Conservation (phyloP, 2,888 invertebrate species). For the Ariolimax columbianus region DNA sequence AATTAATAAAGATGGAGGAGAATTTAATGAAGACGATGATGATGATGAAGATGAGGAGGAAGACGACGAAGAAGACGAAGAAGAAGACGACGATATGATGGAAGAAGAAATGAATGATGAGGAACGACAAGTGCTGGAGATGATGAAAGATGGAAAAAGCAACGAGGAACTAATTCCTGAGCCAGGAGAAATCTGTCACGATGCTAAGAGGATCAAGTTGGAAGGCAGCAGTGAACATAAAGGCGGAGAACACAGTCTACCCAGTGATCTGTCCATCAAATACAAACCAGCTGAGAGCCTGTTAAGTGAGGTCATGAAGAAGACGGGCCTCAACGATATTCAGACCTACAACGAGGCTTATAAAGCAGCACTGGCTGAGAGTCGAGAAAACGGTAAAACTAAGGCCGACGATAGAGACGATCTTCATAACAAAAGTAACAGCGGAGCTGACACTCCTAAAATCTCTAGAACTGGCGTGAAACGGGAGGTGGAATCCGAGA, state of each 20-base stretch:
- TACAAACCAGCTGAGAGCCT: constrained; percentile 77
- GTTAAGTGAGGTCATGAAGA: constrained; percentile 97
- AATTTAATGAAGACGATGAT: constrained; percentile 77
- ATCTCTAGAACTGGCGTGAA: constrained; percentile 35
- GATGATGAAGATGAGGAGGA: constrained; percentile 74
- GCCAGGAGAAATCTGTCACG: constrained; percentile 75
- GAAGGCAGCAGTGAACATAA: constrained; percentile 74
- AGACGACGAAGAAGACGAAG: constrained; percentile 78
- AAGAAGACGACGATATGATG: constrained; percentile 75
- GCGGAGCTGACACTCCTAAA: constrained; percentile 36
- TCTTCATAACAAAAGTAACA: constrained; percentile 20
- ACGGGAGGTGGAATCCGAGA: constrained; percentile 50
- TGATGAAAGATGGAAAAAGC: constrained; percentile 87
- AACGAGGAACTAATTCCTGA: constrained; percentile 83
- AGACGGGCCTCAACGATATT: constrained; percentile 94
- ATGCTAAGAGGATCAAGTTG: constrained; percentile 75
- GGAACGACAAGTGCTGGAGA: constrained; percentile 79
- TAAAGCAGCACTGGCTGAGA: constrained; percentile 94
- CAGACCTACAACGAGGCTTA: constrained; percentile 97
- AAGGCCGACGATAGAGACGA: constrained; percentile 39
- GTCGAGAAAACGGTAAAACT: constrained; percentile 55
- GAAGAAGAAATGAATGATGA: constrained; percentile 66
- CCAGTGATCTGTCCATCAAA: constrained; percentile 42
- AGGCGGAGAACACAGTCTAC: constrained; percentile 27
- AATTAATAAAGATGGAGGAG: constrained; percentile 78